A percentile compares a stretch with the other conserved stretches of the same genome.
These are phyloP conservation scores for Mystacides longicornis DNA, from an alignment of 2,888 invertebrate species.

Conservation along the genomic window DNA sequence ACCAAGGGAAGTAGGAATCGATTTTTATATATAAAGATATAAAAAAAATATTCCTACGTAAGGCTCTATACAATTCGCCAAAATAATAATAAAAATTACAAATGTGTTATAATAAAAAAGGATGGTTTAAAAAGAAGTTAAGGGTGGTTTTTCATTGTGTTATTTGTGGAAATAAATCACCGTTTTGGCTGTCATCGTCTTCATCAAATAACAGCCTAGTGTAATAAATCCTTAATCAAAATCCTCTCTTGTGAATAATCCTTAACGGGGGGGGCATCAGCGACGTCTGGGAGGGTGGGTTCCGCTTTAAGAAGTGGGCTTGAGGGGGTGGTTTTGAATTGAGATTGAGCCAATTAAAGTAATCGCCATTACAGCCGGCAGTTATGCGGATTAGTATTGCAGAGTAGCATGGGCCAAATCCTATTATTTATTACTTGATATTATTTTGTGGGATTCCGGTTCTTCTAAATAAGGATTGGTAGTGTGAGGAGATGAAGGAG, in stretches of 20 bases:
- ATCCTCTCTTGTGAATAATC: slow-evolving; percentile 21
- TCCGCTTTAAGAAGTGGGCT: slow-evolving; percentile 33
- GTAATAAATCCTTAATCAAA: slow-evolving; percentile 21
- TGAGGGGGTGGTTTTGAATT: slow-evolving; percentile 50
- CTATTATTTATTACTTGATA: slow-evolving; percentile 55
- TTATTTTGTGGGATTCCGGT: slow-evolving; percentile 38
- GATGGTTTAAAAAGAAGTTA: too few species aligned
- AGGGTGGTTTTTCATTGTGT: slow-evolving; percentile 3
- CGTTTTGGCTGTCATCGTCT: slow-evolving; percentile 14
- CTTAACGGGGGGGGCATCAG: slow-evolving; percentile 26
- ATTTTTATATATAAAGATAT: too few species aligned
- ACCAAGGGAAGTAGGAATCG: too few species aligned
- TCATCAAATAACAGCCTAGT: slow-evolving; percentile 16
- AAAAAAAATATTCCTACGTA: too few species aligned
- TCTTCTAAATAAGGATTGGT: slow-evolving; percentile 11
- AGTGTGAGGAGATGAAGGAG: neutral
- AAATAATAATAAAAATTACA: too few species aligned
- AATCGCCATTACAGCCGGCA: slow-evolving; percentile 63
- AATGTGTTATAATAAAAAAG: too few species aligned
- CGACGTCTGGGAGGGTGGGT: slow-evolving; percentile 39
- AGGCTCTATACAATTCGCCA: too few species aligned
- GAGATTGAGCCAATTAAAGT: slow-evolving; percentile 64
- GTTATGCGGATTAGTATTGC: slow-evolving; percentile 59
- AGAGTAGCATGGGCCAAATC: slow-evolving; percentile 49
- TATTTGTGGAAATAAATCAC: slow-evolving; percentile 3